Conservation (phyloP, 2,113 vertebrate genomes). For the Xyliphius kryptos region DNA sequence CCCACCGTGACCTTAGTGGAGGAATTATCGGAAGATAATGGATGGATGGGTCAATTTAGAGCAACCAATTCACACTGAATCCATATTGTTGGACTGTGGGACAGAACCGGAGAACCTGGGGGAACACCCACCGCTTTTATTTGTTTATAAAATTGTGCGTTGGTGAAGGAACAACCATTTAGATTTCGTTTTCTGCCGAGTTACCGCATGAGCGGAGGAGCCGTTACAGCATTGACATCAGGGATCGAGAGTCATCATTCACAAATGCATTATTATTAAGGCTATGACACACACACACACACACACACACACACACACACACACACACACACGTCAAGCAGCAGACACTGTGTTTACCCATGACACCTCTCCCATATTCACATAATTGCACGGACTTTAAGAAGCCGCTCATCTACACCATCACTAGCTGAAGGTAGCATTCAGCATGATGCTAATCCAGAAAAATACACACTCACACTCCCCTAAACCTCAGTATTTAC, state of each 20-base stretch:
- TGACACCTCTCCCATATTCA: slow-evolving; percentile 7
- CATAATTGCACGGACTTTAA: slow-evolving; percentile 15
- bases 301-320: background rate
- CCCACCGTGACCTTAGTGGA: too few relatives aligned
- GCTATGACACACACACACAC: slow-evolving; percentile 1
- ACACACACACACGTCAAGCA: background rate
- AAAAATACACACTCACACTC: background rate
- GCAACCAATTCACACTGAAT: too few relatives aligned
- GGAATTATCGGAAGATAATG: too few relatives aligned
- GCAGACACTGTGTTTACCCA: slow-evolving; percentile 9
- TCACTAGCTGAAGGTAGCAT: slow-evolving; percentile 3
- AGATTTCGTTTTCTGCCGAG: too few relatives aligned
- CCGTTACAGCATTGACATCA: background rate
- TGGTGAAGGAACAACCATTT: too few relatives aligned
- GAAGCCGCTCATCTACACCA: slow-evolving; percentile 5
- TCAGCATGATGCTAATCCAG: background rate
- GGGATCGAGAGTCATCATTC: background rate
- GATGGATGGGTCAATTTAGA: too few relatives aligned
- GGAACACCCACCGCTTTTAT: too few relatives aligned
- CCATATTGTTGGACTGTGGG: too few relatives aligned
- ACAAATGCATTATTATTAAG: slow-evolving; percentile 9
- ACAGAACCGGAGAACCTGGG: too few relatives aligned
- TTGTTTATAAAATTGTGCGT: too few relatives aligned
- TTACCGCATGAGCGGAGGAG: background rate
- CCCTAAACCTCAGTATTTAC: background rate